These are phyloP conservation scores for Machimus rusticus DNA, from an alignment of 2,888 invertebrate species.

Conservation along the genomic window DNA sequence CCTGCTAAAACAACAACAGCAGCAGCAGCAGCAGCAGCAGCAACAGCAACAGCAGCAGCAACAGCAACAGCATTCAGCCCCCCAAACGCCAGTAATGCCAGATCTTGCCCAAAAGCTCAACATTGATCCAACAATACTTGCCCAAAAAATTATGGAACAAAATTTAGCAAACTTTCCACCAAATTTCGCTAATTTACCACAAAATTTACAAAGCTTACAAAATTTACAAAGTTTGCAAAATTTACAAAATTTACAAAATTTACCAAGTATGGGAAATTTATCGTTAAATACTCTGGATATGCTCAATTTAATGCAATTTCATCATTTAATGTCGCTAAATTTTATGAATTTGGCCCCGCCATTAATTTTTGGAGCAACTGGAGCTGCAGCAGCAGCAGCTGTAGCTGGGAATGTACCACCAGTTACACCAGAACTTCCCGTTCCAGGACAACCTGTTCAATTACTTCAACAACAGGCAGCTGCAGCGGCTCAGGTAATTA, in stretches of 20 bases:
- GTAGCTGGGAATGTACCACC: conserved; percentile 72
- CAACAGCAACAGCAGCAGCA: conserved; percentile 61
- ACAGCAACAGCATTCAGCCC: conserved; percentile 69
- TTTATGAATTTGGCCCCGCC: conserved; percentile 97
- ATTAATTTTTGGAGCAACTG: conserved; percentile 58
- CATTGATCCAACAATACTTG: conserved; percentile 52
- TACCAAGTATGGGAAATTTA: conserved; percentile 63
- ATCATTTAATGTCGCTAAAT: conserved; percentile 89
- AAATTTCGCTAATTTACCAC: conserved; percentile 51
- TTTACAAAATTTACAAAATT: conserved; percentile 58
- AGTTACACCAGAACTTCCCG: conserved; percentile 45
- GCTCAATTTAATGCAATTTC: conserved; percentile 84
- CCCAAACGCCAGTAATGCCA: conserved; percentile 47
- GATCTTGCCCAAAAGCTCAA: conserved; percentile 51
- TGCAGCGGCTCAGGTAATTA: conserved; percentile 49
- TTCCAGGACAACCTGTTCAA: conserved; percentile 46
- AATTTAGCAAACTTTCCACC: conserved; percentile 51
- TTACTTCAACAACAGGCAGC: conserved; percentile 56
- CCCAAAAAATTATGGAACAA: conserved; percentile 54
- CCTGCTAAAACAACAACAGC: conserved; percentile 38
- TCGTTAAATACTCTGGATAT: conserved; percentile 86
- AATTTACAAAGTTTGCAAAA: conserved; percentile 57
- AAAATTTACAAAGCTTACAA: conserved; percentile 51
- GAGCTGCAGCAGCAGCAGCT: conserved; percentile 56
- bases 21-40: conserved; percentile 52